Evolutionary conservation across 2,888 invertebrate species (phyloP).

Genomic region (Eilema depressum): DNA sequence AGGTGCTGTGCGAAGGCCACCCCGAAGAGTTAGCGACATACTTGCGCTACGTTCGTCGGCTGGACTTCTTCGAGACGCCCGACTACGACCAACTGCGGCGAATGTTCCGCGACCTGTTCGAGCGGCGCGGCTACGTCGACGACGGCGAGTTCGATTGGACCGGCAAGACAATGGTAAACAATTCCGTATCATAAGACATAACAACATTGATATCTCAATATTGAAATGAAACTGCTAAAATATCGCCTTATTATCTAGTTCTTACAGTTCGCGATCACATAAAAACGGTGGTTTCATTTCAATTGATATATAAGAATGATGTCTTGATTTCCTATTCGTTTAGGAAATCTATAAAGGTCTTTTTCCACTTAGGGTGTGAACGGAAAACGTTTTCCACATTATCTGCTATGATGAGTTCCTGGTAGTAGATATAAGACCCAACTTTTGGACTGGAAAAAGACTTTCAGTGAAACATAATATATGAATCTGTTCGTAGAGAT

Average conservation of each 20-base stretch:
- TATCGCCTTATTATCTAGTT: neutral
- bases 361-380: constrained; percentile 18
- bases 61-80: constrained; percentile 99
- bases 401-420: constrained; percentile 16
- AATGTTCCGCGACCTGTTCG: constrained; percentile 97
- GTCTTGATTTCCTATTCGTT: constrained; percentile 1
- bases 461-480: constrained; percentile 5
- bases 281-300: constrained; percentile 23
- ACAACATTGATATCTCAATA: constrained; percentile 10
- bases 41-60: constrained; percentile 97
- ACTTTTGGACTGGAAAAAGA: constrained; percentile 9
- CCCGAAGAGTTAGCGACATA: constrained; percentile 99
- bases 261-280: neutral
- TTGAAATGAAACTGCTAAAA: constrained; percentile 23
- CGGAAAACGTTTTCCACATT: constrained; percentile 12
- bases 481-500: neutral
- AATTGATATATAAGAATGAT: constrained; percentile 3
- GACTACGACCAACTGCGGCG: constrained; percentile 99
- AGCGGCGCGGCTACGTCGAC: constrained; percentile 94
- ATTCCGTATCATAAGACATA: constrained; percentile 52
- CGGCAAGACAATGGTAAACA: constrained; percentile 92
- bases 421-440: constrained; percentile 8
- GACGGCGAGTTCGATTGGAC: constrained; percentile 99
- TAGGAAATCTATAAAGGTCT: constrained; percentile 15
- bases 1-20: constrained; percentile 94